phyloP scores from a whole-genome alignment of 2,797 vertebrate species.

The Sorex maritimensis region DNA sequence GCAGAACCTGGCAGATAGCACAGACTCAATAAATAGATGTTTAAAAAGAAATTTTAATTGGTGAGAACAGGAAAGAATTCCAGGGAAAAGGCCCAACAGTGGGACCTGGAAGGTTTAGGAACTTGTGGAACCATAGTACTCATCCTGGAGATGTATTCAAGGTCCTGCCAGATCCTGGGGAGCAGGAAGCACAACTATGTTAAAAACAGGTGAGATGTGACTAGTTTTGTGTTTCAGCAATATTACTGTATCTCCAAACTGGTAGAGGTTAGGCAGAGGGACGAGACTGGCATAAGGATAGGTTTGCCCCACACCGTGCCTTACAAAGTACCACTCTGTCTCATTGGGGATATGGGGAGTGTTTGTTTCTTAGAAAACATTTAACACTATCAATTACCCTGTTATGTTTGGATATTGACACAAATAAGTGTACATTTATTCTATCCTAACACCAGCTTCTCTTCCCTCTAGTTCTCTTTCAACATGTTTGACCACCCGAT shows the following conservation, averaged over 20 bases:
- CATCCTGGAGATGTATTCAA: neutral
- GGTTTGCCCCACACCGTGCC: too few species aligned
- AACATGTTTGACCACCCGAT: constrained; percentile 96
- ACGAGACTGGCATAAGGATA: neutral
- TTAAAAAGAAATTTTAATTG: neutral
- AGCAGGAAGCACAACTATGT: neutral
- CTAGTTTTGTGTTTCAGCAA: constrained; percentile 20
- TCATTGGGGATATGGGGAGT: neutral
- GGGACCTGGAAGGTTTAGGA: neutral
- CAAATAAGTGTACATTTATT: neutral
- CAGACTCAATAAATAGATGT: neutral
- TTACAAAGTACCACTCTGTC: neutral
- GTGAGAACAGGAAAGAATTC: neutral
- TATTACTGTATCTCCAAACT: neutral
- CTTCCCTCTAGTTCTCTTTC: constrained; percentile 90
- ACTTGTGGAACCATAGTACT: neutral
- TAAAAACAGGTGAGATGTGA: neutral
- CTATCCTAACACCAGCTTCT: constrained; percentile 19
- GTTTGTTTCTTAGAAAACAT: neutral
- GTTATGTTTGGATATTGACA: neutral
- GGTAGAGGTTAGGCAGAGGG: neutral
- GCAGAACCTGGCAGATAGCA: neutral
- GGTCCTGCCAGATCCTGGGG: neutral
- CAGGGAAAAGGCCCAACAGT: neutral
- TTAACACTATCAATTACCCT: neutral